Percentiles rank a stretch among this genome's conserved stretches.
Evolutionary conservation across 2,888 invertebrate genomes (phyloP).

Genomic region (Chymomyza procnemis): DNA sequence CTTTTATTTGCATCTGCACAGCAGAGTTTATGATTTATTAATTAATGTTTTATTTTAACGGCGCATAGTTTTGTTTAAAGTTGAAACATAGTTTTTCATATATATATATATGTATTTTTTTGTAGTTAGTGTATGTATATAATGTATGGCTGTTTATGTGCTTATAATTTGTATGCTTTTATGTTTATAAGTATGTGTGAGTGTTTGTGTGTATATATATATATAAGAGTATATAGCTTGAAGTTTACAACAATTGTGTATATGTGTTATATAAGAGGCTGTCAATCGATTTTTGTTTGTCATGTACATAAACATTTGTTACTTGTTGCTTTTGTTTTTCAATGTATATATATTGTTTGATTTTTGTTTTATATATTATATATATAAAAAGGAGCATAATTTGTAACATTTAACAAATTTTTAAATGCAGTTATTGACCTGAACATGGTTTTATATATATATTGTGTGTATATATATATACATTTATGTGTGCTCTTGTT

Average conservation of each 20-base stretch:
- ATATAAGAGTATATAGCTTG: neutral
- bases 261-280: slow-evolving; percentile 37
- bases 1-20: slow-evolving; percentile 76
- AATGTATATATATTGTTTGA: slow-evolving; percentile 8
- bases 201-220: slow-evolving; percentile 16
- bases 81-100: slow-evolving; percentile 19
- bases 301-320: slow-evolving; percentile 28
- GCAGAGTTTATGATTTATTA: slow-evolving; percentile 66
- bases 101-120: slow-evolving; percentile 20
- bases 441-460: slow-evolving; percentile 54
- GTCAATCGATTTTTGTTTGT: slow-evolving; percentile 24
- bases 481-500: slow-evolving; percentile 19
- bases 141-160: slow-evolving; percentile 21
- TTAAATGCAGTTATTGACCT: slow-evolving; percentile 76
- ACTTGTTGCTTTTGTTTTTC: slow-evolving; percentile 12
- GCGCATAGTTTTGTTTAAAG: slow-evolving; percentile 17
- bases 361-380: slow-evolving; percentile 15
- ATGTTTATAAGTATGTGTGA: slow-evolving; percentile 11
- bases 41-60: slow-evolving; percentile 30
- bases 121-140: neutral
- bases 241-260: slow-evolving; percentile 10
- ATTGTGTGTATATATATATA: slow-evolving; percentile 27
- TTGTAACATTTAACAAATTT: slow-evolving; percentile 57
- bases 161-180: neutral
- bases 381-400: slow-evolving; percentile 48